These are phyloP conservation scores for Jordanella pulchra DNA, from an alignment of 2,797 vertebrate genomes.

Conservation along the genomic window DNA sequence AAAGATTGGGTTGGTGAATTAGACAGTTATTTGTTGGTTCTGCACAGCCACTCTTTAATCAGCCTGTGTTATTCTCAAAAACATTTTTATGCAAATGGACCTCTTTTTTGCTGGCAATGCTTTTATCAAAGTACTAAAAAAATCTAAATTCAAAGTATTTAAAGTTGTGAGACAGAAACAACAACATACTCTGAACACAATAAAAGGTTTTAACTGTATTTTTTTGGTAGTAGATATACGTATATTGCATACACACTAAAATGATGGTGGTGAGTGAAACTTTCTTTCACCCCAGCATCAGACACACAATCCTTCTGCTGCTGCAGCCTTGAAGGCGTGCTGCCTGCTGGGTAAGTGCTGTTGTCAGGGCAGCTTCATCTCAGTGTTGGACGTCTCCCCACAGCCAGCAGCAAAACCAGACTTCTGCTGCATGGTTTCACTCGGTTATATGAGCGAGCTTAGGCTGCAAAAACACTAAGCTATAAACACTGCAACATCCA, in stretches of 20 bases:
- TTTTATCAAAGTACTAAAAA: background rate
- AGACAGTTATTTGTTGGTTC: background rate
- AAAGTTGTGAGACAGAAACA: background rate
- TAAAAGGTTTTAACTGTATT: background rate
- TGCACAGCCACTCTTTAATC: too few species aligned
- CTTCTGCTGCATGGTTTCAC: slow-evolving; percentile 4
- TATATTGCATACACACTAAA: background rate
- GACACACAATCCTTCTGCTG: background rate
- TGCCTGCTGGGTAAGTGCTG: slow-evolving; percentile 11
- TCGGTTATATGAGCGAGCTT: background rate
- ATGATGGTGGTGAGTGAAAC: background rate
- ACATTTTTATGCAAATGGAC: too few species aligned
- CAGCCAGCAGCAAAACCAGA: slow-evolving; percentile 10
- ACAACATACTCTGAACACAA: background rate
- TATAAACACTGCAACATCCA: background rate
- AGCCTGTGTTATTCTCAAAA: too few species aligned
- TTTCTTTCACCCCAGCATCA: background rate
- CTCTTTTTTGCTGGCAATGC: background rate
- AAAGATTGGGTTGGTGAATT: background rate
- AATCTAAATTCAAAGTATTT: background rate
- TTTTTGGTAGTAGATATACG: background rate
- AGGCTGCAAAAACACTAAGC: background rate
- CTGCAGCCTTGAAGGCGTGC: slow-evolving; percentile 1
- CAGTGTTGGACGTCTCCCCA: slow-evolving; percentile 5
- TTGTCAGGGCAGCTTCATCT: slow-evolving; percentile 14